Conservation (phyloP, 2,888 invertebrate species). For the Ptilodon capucinus region DNA sequence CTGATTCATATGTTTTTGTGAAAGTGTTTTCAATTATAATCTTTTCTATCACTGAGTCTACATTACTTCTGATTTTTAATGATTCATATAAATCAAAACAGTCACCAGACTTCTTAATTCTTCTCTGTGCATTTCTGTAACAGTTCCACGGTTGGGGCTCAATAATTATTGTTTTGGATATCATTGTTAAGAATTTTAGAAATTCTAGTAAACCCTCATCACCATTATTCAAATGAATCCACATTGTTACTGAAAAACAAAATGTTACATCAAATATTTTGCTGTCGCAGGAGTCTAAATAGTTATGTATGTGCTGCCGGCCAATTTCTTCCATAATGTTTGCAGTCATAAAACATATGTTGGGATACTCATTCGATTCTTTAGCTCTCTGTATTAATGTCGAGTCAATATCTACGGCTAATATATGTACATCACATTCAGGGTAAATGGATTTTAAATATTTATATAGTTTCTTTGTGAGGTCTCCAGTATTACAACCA, state of each 20-base stretch:
- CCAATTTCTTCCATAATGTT: conserved; percentile 82
- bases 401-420: conserved; percentile 90
- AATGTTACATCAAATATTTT: conserved; percentile 86
- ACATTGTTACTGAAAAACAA: conserved; percentile 94
- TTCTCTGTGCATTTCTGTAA: conserved; percentile 88
- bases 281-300: conserved; percentile 65
- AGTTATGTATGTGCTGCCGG: conserved; percentile 61
- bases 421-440: conserved; percentile 60
- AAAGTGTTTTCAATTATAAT: conserved; percentile 74
- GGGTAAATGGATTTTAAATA: conserved; percentile 73
- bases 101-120: conserved; percentile 85
- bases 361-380: conserved; percentile 65
- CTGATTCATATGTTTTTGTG: conserved; percentile 81
- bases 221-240: conserved; percentile 94
- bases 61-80: conserved; percentile 83
- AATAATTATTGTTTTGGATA: conserved; percentile 84
- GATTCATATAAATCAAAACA: conserved; percentile 83
- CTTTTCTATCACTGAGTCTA: conserved; percentile 84
- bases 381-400: conserved; percentile 86
- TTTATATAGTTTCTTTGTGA: conserved; percentile 83
- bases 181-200: conserved; percentile 78
- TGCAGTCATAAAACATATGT: conserved; percentile 81
- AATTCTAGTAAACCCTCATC: conserved; percentile 87
- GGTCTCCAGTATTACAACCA: conserved; percentile 91
- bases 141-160: conserved; percentile 95